Percentiles rank a stretch among this genome's conserved stretches.
phyloP scores from a whole-genome alignment of 2,888 invertebrate species.

The Drosophila pseudotakahashii region DNA sequence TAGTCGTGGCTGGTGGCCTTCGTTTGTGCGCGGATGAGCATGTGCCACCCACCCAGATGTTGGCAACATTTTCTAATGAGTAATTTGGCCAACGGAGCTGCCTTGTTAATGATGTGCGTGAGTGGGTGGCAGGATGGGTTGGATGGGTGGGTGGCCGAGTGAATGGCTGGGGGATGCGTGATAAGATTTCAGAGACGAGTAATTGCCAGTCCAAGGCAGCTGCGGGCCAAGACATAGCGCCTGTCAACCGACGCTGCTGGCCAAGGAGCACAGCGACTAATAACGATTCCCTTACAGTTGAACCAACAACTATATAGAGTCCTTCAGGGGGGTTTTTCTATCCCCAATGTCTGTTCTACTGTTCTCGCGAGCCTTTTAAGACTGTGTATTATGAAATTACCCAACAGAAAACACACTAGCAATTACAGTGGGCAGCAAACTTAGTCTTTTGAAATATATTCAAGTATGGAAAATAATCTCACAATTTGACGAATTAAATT shows the following conservation, averaged over 20 bases:
- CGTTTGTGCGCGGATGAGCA: constrained; percentile 6
- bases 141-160: background rate
- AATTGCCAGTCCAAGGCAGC: constrained; percentile 56
- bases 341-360: too few relatives aligned
- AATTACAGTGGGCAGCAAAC: constrained; percentile 1
- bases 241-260: constrained; percentile 38
- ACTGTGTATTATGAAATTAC: constrained; percentile 5
- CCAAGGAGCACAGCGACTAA: constrained; percentile 12
- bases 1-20: constrained; percentile 53
- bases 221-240: constrained; percentile 45
- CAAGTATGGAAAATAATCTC: too few relatives aligned
- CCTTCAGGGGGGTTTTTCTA: background rate
- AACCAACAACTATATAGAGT: background rate
- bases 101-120: constrained; percentile 61
- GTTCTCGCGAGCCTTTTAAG: background rate
- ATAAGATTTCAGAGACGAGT: constrained; percentile 63
- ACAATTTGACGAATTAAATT: too few relatives aligned
- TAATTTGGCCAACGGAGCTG: constrained; percentile 63
- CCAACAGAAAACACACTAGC: background rate
- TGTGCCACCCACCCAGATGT: constrained; percentile 60
- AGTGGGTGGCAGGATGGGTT: constrained; percentile 22
- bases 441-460: background rate
- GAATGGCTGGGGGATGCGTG: constrained; percentile 33
- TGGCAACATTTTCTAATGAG: constrained; percentile 69
- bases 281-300: background rate